Evolutionary conservation across 2,888 invertebrate species (phyloP).

Genomic region (Diploptera punctata): DNA sequence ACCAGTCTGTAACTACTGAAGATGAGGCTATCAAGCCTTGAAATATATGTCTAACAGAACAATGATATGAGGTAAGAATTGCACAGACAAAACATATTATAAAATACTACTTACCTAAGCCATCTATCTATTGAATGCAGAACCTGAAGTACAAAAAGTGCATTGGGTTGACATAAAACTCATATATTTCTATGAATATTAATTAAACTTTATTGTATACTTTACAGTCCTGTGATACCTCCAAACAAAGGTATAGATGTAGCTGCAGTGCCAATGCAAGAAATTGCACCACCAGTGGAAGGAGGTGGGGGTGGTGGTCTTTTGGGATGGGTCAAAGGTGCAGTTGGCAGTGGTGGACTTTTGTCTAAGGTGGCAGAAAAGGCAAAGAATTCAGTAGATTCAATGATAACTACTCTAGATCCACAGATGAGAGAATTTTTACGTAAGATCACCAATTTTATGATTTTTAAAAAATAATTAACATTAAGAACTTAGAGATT

Average conservation of each 20-base stretch:
- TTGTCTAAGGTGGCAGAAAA: conserved; percentile 74
- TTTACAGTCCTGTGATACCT: conserved; percentile 60
- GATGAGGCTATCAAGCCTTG: too few species aligned
- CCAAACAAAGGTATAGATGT: conserved; percentile 58
- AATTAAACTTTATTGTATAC: neutral
- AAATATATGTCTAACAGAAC: too few species aligned
- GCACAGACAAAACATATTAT: neutral
- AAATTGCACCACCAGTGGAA: conserved; percentile 51
- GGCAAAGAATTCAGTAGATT: conserved; percentile 81
- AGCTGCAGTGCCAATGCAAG: conserved; percentile 41
- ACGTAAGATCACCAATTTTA: conserved; percentile 61
- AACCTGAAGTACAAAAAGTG: too few species aligned
- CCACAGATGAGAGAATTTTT: conserved; percentile 90
- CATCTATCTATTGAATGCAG: neutral
- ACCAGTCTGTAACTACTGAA: too few species aligned
- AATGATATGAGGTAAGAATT: too few species aligned
- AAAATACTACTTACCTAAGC: neutral
- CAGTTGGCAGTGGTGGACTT: conserved; percentile 65
- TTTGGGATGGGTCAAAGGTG: conserved; percentile 73
- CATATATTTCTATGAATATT: neutral
- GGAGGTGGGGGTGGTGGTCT: conserved; percentile 62
- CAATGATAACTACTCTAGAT: conserved; percentile 86
- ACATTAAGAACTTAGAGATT: too few species aligned
- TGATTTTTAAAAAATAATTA: too few species aligned
- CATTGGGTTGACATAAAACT: neutral